Evolutionary conservation across 2,888 invertebrate species (phyloP).

Genomic region (Volucella bombylans): DNA sequence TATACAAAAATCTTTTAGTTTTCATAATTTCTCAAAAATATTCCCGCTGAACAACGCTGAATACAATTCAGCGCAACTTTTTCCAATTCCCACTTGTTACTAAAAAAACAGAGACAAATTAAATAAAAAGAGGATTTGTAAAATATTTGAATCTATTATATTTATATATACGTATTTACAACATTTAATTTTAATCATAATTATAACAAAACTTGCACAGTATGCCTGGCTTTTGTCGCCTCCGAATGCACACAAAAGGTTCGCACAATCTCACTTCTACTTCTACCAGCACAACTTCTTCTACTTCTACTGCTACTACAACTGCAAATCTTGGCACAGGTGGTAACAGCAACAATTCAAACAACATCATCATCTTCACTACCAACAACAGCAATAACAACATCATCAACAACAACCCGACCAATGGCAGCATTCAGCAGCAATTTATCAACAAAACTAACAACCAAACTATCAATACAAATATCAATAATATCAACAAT

Average conservation of each 20-base stretch:
- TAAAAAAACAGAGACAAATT: conserved; percentile 56
- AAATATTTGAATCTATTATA: conserved; percentile 24
- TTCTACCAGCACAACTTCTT: conserved; percentile 80
- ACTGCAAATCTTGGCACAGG: conserved; percentile 75
- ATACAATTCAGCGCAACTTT: conserved; percentile 13
- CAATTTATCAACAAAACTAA: conserved; percentile 53
- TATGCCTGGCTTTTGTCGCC: conserved; percentile 98
- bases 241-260: conserved; percentile 96
- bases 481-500: background rate
- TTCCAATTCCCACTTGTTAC: background rate
- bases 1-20: too few relatives aligned
- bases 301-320: conserved; percentile 78
- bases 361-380: conserved; percentile 53
- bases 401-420: conserved; percentile 70
- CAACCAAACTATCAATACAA: conserved; percentile 60
- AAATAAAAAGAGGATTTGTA: conserved; percentile 21
- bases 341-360: conserved; percentile 65
- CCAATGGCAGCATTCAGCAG: conserved; percentile 74
- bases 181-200: conserved; percentile 67
- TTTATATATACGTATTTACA: conserved; percentile 41
- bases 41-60: conserved; percentile 23
- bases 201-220: conserved; percentile 84
- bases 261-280: conserved; percentile 82
- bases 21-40: background rate
- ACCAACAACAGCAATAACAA: conserved; percentile 43